A percentile compares a stretch with the other conserved stretches of the same genome.
phyloP scores from a whole-genome alignment of 2,113 vertebrate genomes.

The Arenaria interpres region DNA sequence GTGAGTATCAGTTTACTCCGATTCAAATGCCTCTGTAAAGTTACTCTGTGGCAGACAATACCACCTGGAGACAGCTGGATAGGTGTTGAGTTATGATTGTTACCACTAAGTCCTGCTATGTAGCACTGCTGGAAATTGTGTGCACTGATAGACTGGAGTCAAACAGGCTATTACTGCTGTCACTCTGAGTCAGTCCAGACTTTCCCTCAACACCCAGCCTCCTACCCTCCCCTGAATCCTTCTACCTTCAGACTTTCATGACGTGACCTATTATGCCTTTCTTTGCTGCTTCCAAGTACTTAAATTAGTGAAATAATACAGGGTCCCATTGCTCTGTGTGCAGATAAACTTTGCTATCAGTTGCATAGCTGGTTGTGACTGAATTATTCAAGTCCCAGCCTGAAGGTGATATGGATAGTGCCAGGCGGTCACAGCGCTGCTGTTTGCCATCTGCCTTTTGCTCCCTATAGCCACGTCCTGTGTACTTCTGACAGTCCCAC shows the following conservation, averaged over 20 bases:
- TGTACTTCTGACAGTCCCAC: not conserved
- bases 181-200: not conserved
- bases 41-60: not conserved
- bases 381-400: not conserved
- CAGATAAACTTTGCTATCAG: not conserved
- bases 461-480: not conserved
- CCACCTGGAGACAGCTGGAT: not conserved
- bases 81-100: not conserved
- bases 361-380: not conserved
- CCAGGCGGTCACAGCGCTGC: not conserved
- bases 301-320: not conserved
- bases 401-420: not conserved
- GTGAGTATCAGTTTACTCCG: not conserved
- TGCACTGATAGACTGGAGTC: accelerated
- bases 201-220: not conserved
- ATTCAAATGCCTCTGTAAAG: not conserved
- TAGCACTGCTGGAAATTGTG: not conserved
- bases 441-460: not conserved
- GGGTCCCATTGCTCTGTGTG: not conserved
- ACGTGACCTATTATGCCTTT: not conserved
- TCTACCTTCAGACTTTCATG: not conserved
- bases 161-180: not conserved
- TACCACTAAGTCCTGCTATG: not conserved
- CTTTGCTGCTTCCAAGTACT: not conserved
- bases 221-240: not conserved